phyloP scores from a whole-genome alignment of 2,113 vertebrate species.

The Henicopernis longicauda region DNA sequence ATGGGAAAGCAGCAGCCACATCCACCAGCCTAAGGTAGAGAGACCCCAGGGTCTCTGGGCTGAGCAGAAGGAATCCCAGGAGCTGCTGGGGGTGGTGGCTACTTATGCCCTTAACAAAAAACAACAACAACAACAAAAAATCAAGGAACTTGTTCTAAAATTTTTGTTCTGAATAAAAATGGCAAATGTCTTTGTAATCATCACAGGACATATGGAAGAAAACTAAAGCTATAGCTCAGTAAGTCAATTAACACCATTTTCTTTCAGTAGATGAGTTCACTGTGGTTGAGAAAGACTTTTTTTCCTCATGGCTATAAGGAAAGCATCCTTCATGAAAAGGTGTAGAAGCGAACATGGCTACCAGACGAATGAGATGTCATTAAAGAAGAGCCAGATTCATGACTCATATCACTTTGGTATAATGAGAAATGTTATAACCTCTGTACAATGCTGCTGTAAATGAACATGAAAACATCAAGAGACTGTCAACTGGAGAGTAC shows the following conservation, averaged over 20 bases:
- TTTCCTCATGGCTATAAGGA: neutral
- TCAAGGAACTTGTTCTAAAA: neutral
- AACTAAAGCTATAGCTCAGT: neutral
- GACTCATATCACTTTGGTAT: neutral
- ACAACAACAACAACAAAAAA: rapidly evolving
- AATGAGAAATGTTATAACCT: neutral
- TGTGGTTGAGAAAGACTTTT: neutral
- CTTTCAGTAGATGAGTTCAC: neutral
- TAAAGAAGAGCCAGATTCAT: neutral
- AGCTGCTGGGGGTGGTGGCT: neutral
- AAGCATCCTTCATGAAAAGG: neutral
- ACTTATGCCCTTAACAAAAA: neutral
- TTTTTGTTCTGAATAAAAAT: neutral
- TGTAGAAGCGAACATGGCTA: neutral
- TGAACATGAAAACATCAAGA: neutral
- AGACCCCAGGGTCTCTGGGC: neutral
- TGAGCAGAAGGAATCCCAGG: neutral
- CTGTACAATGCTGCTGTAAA: neutral
- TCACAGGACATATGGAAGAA: neutral
- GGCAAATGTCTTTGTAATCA: neutral
- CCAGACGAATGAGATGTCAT: neutral
- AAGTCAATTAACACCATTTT: neutral
- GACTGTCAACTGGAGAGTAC: neutral
- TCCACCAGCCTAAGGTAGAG: neutral
- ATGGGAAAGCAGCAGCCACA: neutral